Percentiles rank a stretch among this genome's conserved stretches.
phyloP scores from a whole-genome alignment of 1,140 invertebrate species.

The Rhopalosiphum padi region DNA sequence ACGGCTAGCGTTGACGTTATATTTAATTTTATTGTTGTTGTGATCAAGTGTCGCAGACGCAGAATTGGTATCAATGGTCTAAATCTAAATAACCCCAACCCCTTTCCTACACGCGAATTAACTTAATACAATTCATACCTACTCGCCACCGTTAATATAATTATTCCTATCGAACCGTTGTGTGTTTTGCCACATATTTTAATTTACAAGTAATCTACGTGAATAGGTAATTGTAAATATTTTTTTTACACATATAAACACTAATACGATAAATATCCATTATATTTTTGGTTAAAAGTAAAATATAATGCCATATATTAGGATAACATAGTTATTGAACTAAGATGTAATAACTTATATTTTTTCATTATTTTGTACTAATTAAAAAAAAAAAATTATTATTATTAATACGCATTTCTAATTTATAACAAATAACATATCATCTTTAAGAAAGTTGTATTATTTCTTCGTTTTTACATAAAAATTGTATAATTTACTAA shows the following conservation, averaged over 20 bases:
- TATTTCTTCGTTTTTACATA: neutral
- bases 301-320: no score
- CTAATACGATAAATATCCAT: neutral
- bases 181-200: neutral
- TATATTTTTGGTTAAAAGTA: no score
- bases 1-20: constrained; percentile 52
- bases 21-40: neutral
- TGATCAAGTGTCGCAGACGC: constrained; percentile 16
- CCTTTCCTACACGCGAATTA: neutral
- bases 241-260: neutral
- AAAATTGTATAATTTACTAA: neutral
- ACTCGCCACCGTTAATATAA: neutral
- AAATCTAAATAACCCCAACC: neutral
- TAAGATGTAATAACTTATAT: neutral
- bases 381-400: neutral
- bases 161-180: neutral
- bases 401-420: neutral
- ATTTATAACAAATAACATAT: neutral
- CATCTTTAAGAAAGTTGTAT: neutral
- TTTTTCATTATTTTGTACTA: neutral
- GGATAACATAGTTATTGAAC: no score
- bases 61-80: constrained; percentile 45
- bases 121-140: neutral
- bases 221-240: neutral
- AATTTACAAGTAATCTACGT: neutral